These are phyloP conservation scores for Cataglyphis cursor DNA, from an alignment of 2,888 invertebrate species.

Conservation along the genomic window DNA sequence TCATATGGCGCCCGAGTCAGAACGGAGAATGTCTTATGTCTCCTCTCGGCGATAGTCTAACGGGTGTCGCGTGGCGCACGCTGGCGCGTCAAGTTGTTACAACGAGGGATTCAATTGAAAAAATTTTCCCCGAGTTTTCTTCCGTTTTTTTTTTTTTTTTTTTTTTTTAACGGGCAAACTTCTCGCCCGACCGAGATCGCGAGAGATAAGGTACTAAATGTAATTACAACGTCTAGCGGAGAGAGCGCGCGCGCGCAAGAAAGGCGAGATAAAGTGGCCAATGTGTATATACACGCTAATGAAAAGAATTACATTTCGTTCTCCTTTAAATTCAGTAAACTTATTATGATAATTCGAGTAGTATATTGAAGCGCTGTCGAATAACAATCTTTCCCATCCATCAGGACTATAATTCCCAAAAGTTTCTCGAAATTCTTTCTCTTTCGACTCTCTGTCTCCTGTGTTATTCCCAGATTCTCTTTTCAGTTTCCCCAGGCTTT, in stretches of 20 bases:
- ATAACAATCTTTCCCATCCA: not conserved
- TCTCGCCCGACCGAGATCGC: not conserved
- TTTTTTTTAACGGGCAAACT: not conserved
- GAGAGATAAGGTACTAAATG: constrained; percentile 15
- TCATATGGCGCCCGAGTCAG: constrained; percentile 83
- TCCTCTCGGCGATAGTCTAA: constrained; percentile 77
- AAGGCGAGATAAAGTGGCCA: not conserved
- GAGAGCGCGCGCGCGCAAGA: not conserved
- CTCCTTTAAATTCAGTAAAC: not conserved
- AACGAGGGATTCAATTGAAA: constrained; percentile 5
- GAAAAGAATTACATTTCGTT: constrained; percentile 8
- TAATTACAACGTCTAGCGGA: constrained; percentile 4
- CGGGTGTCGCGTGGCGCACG: constrained; percentile 68
- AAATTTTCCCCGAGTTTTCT: not conserved
- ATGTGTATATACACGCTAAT: not conserved
- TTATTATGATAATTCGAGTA: not conserved
- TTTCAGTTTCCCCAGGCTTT: constrained; percentile 10
- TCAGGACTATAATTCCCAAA: not conserved
- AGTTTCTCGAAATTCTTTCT: not conserved
- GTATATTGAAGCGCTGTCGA: not conserved
- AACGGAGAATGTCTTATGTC: constrained; percentile 83
- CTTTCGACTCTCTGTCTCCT: not conserved
- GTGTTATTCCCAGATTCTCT: not conserved
- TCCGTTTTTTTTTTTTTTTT: not conserved
- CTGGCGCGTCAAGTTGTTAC: constrained; percentile 5